A percentile compares a stretch with the other conserved stretches of the same genome.
Evolutionary conservation across 2,888 invertebrate species (phyloP).

Genomic region (Drosophila subsilvestris): DNA sequence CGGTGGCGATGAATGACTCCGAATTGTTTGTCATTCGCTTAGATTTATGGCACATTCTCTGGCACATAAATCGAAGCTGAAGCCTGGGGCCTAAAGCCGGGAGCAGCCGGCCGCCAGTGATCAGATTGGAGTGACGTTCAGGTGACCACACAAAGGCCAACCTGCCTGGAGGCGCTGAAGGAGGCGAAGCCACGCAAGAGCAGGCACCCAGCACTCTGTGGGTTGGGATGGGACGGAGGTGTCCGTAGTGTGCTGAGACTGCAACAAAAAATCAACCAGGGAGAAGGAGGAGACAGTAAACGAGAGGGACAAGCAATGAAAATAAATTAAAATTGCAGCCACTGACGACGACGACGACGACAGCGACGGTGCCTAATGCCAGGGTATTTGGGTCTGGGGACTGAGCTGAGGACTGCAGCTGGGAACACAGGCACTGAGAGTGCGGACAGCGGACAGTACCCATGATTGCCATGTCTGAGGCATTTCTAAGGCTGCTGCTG

Average conservation of each 20-base stretch:
- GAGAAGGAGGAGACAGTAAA: neutral
- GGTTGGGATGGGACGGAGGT: conserved; percentile 36
- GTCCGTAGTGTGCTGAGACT: conserved; percentile 43
- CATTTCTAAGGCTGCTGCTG: conserved; percentile 68
- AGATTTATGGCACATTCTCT: conserved; percentile 54
- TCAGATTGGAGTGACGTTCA: conserved; percentile 51
- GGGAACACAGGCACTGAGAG: conserved; percentile 32
- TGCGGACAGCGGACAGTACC: conserved; percentile 28
- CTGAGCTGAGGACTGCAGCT: conserved; percentile 35
- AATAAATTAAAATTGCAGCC: conserved; percentile 64
- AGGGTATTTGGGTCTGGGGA: conserved; percentile 31
- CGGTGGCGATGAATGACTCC: conserved; percentile 43
- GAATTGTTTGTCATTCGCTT: conserved; percentile 53
- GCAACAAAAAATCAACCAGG: conserved; percentile 18
- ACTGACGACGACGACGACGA: conserved; percentile 37
- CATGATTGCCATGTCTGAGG: conserved; percentile 47
- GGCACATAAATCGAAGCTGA: conserved; percentile 40
- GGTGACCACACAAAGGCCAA: conserved; percentile 53
- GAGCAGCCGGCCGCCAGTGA: conserved; percentile 21
- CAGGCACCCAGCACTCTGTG: conserved; percentile 48
- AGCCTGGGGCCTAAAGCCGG: conserved; percentile 13
- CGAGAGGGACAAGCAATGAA: conserved; percentile 33
- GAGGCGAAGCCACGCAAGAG: conserved; percentile 66
- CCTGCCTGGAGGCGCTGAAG: conserved; percentile 29
- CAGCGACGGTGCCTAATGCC: conserved; percentile 43